Percentiles rank a stretch among this genome's conserved stretches.
phyloP scores from a whole-genome alignment of 1,140 invertebrate genomes.

The Drosophila lacertosa region DNA sequence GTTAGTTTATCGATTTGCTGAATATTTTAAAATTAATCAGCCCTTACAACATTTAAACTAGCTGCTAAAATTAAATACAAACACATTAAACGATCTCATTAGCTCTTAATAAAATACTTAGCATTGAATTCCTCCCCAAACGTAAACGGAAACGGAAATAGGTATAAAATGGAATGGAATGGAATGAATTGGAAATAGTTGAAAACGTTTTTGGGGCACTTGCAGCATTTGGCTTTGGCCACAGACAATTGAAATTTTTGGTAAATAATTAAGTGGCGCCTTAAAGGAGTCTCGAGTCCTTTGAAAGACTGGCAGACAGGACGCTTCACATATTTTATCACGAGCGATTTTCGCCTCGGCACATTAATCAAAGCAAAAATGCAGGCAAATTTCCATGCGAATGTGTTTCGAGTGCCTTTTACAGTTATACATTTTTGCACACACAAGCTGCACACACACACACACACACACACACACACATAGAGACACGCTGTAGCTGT shows the following conservation, averaged over 20 bases:
- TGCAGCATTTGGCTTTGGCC: neutral
- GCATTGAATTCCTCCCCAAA: too few relatives aligned
- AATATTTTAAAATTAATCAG: too few relatives aligned
- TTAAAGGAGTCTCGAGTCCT: constrained; percentile 15
- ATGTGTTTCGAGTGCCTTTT: constrained; percentile 77
- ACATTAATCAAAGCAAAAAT: constrained; percentile 77
- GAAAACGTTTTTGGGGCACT: neutral
- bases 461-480: constrained; percentile 16
- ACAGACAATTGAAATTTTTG: constrained; percentile 38
- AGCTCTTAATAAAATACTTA: too few relatives aligned
- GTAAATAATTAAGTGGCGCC: constrained; percentile 44
- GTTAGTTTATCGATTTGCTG: too few relatives aligned
- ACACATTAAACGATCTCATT: too few relatives aligned
- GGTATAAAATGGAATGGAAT: neutral
- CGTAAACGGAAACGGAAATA: neutral
- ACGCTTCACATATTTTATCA: constrained; percentile 66
- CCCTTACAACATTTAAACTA: too few relatives aligned
- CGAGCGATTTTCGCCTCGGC: constrained; percentile 69
- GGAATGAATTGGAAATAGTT: neutral
- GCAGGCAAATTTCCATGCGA: constrained; percentile 71
- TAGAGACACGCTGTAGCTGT: constrained; percentile 22
- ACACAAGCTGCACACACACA: constrained; percentile 34
- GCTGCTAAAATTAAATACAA: too few relatives aligned
- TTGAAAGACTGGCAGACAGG: constrained; percentile 20
- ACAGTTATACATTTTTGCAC: constrained; percentile 71